Evolutionary conservation across 2,113 vertebrate species (phyloP), one percentile per base, ranked within the genome.

Genomic region (Nestor notabilis): DNA sequence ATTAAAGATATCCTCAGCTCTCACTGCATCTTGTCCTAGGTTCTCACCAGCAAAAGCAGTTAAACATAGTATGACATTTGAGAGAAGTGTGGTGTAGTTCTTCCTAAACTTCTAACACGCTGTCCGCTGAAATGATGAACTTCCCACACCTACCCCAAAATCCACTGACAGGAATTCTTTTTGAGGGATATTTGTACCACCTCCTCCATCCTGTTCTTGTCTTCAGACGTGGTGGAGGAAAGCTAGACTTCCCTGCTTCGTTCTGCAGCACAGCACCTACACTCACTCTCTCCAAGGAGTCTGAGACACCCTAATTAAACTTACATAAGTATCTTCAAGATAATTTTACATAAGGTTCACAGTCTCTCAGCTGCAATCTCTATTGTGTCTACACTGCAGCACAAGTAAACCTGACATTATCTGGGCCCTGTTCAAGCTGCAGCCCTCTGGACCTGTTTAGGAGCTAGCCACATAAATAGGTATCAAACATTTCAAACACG

Each of bases 71-170:
- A 12, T 64, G 50, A 43, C 44, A 86, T 93, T 95, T 92, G 63
- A 46, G 20, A 87, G 83, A 50, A 85, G 16, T 20, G 52, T 82
- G 35, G 33, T 69, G 65, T 14, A 31, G 44, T 27, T 90, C 52
- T 87, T 78, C 72, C 52, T n/a, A 88, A 87, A 84, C 35, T 87
- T 60, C 69, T 41, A 76, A 61, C 84, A 75, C 23, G 55, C 55
- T 84, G 87, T 78, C 95, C 69, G 10, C 77, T 50, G 50, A 95
- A 91, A 89, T 55, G 1, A 93, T 75, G 87, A 91, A 78, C 72
- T 92, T 94, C 91, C 64, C 83, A 95, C 79, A 63, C 76, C 89
- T 84, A 70, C 33, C 53, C 44, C 61, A 91, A 90, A 94, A 97
- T 91, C 83, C 9, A 19, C 65, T 87, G 84, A 75, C 87, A 89